Percentiles rank a stretch among this genome's conserved stretches.
Evolutionary conservation across 1,140 invertebrate genomes (phyloP).

Genomic region (Cherax destructor): DNA sequence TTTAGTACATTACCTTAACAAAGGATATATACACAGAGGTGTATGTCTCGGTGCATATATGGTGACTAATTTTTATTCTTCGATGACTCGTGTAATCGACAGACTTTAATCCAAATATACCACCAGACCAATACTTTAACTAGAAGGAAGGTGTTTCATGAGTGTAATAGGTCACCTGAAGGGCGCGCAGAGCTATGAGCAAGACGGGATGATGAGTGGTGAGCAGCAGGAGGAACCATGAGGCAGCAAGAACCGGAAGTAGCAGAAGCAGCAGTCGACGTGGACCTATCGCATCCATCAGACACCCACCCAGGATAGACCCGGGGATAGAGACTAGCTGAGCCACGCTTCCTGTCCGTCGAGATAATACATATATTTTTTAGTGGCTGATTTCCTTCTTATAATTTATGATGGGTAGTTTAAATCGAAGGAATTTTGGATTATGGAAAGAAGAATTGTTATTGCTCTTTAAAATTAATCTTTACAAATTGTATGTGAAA

Average conservation of each 20-base stretch:
- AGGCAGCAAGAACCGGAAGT: conserved; percentile 24
- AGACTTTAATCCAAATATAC: no score
- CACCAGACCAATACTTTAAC: no score
- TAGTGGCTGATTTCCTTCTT: neutral
- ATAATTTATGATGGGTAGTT: neutral
- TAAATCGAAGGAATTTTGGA: neutral
- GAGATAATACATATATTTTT: neutral
- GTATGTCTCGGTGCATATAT: no score
- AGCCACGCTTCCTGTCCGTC: conserved; percentile 27
- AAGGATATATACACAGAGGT: no score
- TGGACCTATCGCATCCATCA: conserved; percentile 39
- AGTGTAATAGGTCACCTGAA: conserved; percentile 35
- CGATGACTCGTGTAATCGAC: no score
- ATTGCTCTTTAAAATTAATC: no score
- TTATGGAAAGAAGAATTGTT: neutral
- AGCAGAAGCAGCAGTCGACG: conserved; percentile 38
- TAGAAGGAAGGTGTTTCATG: no score
- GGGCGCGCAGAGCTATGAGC: conserved; percentile 32
- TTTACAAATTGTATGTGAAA: neutral
- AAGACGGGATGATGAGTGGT: conserved; percentile 3
- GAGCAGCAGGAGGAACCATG: conserved; percentile 39
- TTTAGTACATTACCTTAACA: no score
- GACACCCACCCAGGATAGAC: conserved; percentile 33
- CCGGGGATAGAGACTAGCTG: conserved; percentile 55
- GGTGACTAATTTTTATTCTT: no score